Evolutionary conservation across 64 coral and sea anemone genomes (phyloP).

Genomic region (Anthopleura sola): DNA sequence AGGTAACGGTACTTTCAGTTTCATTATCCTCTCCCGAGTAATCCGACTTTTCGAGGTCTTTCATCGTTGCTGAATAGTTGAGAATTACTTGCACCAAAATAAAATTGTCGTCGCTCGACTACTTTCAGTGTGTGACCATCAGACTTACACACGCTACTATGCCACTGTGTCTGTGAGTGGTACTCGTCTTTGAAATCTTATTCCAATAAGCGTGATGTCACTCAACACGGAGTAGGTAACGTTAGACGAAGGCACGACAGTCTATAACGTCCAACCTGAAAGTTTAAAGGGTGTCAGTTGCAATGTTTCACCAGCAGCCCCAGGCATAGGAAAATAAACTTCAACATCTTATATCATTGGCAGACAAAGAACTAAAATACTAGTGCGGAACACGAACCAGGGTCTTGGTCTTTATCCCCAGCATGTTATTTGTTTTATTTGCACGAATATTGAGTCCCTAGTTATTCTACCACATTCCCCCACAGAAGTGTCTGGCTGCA

Average conservation of each 20-base stretch:
- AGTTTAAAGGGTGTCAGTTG: slow-evolving; percentile 19
- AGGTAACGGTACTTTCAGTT: slow-evolving; percentile 10
- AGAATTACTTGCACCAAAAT: background rate
- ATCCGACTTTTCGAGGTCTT: slow-evolving; percentile 24
- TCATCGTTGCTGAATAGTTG: background rate
- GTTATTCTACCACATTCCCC: background rate
- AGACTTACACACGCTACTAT: background rate
- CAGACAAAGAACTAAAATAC: background rate
- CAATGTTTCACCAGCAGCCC: background rate
- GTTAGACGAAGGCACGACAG: slow-evolving; percentile 14
- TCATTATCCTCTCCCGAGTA: slow-evolving; percentile 12
- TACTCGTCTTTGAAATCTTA: background rate
- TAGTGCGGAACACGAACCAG: background rate
- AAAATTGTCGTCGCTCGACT: background rate
- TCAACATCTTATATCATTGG: background rate
- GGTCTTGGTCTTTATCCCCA: background rate
- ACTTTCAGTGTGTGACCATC: slow-evolving; percentile 11
- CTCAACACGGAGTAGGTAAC: slow-evolving; percentile 1
- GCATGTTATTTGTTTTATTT: background rate
- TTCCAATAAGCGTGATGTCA: slow-evolving; percentile 21
- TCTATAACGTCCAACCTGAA: slow-evolving; percentile 17
- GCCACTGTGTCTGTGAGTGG: background rate
- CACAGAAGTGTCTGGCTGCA: background rate
- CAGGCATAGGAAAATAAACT: background rate
- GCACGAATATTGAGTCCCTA: too few species aligned